A percentile compares a stretch with the other conserved stretches of the same genome.
Evolutionary conservation across 2,888 invertebrate species (phyloP).

Genomic region (Monoplex corrugatus): DNA sequence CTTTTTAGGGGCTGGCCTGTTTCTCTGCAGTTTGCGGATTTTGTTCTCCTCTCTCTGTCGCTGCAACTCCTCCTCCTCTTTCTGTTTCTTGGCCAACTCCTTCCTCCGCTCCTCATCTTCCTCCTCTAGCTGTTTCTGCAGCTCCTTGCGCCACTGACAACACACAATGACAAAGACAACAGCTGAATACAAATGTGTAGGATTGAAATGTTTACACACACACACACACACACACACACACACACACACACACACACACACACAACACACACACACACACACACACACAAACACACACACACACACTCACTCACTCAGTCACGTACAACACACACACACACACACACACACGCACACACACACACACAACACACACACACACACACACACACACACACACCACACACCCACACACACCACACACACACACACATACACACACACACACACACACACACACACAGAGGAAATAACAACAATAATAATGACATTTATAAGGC

Average conservation of each 20-base stretch:
- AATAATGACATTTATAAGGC: no score
- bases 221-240: no score
- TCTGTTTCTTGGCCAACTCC: constrained; percentile 67
- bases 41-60: constrained; percentile 58
- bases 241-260: neutral
- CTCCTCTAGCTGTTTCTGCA: constrained; percentile 72
- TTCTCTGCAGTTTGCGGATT: constrained; percentile 23
- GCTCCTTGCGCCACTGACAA: constrained; percentile 78
- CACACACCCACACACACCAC: neutral
- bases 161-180: constrained; percentile 36
- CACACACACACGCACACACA: no score
- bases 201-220: no score
- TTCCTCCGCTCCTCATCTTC: constrained; percentile 73
- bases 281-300: neutral
- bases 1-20: neutral
- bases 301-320: neutral
- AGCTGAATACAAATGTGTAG: no score
- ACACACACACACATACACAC: neutral
- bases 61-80: constrained; percentile 68
- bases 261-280: neutral
- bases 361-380: no score
- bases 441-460: neutral
- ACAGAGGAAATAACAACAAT: neutral
- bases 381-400: neutral
- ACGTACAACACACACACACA: neutral